Evolutionary conservation across 2,113 vertebrate species (phyloP), one percentile per base, ranked within the genome.

Genomic region (Neoarius graeffei): DNA sequence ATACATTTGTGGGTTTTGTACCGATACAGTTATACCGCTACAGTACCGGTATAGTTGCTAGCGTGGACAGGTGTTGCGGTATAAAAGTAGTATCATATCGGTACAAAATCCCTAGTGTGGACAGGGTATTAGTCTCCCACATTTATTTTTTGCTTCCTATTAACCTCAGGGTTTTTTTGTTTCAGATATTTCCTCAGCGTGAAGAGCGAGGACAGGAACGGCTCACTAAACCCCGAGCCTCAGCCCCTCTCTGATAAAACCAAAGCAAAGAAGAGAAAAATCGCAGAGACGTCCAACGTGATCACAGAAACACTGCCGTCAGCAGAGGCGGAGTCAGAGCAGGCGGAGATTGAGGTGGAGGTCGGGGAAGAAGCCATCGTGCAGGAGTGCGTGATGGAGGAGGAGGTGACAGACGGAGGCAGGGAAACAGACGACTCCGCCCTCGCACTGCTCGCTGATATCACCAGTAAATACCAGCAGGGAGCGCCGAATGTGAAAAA

Each of bases 391-490:
- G 95, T 95, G 7, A 92, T 94, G 91, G 94, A 97, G 0, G 97
- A 97, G 89, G 97, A 97, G 89, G 95, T 97, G 0, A 93, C 97
- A 20, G 97, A 98, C 88, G 96, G 95, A 52, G 95, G 95, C 59
- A 91, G 94, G 77, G 96, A 96, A 77, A 95, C 97, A 0, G 97
- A 98, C 83, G 98, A 98, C 89, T 99, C 98, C 0, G 98, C 98
- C 30, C 94, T 99, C 91, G 98, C 97, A 50, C 94, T 99, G 87
- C 94, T 99, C 84, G 98, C 98, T 9, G 98, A 99, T 91, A 99
- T 99, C 86, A 99, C 98, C 90, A 99, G 98, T 93, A 99, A 99
- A 92, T 99, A 99, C 93, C 97, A 98, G 83, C 98, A 97, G 20
- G 98, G 95, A 71, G 96, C 97, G 82, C 89, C 92, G 66, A 88